Evolutionary conservation across 2,888 invertebrate species (phyloP).

Genomic region (Crepidodera aurea): DNA sequence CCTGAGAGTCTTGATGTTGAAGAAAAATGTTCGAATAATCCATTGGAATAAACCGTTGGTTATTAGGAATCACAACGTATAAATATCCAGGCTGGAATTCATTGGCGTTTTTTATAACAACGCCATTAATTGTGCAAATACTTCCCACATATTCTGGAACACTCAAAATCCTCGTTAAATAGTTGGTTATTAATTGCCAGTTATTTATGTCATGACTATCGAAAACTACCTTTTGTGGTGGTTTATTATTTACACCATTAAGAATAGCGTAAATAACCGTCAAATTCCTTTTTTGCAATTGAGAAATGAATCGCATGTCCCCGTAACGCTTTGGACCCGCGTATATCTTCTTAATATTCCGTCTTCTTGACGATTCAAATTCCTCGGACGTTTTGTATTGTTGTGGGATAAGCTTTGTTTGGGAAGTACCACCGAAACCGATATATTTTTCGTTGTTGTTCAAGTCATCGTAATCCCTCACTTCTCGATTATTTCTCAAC

Average conservation of each 20-base stretch:
- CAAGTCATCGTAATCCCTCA: neutral
- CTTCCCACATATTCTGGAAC: neutral
- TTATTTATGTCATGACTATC: neutral
- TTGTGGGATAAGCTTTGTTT: neutral
- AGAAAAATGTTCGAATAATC: neutral
- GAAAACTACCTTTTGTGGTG: constrained; percentile 7
- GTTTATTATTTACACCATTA: neutral
- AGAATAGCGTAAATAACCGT: neutral
- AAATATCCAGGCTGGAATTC: constrained; percentile 6
- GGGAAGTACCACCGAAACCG: neutral
- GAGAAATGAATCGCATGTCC: neutral
- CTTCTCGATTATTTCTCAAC: neutral
- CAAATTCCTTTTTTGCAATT: constrained; percentile 1
- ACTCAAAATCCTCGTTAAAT: neutral
- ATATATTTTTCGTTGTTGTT: neutral
- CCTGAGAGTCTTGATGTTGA: neutral
- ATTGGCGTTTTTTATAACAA: neutral
- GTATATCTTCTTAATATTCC: neutral
- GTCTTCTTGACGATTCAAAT: neutral
- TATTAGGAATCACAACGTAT: constrained; percentile 4
- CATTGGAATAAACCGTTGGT: neutral
- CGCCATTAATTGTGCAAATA: neutral
- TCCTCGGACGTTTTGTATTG: neutral
- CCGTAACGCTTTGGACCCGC: neutral
- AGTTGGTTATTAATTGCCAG: neutral